These are phyloP conservation scores for Brachionichthys hirsutus DNA, from an alignment of 2,113 vertebrate genomes.

Conservation along the genomic window DNA sequence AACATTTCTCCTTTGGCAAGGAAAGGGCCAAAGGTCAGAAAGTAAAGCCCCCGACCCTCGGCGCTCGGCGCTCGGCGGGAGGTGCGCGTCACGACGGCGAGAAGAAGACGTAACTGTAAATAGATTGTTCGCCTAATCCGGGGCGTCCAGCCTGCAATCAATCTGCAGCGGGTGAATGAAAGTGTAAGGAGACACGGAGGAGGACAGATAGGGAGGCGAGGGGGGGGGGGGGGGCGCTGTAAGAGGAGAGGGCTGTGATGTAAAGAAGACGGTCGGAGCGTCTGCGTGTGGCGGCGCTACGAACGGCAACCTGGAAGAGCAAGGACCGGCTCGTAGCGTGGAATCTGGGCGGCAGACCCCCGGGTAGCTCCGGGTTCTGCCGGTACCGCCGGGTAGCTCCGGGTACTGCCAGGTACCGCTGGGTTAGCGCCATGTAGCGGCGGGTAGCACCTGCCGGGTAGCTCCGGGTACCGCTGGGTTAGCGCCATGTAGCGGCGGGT, in stretches of 20 bases:
- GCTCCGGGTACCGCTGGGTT: too few species aligned
- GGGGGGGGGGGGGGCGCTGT: conserved; percentile 42
- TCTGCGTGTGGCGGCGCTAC: conserved; percentile 1
- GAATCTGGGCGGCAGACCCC: too few species aligned
- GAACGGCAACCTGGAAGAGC: too few species aligned
- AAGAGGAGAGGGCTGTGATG: conserved; percentile 51
- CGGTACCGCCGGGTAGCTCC: too few species aligned
- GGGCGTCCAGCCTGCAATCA: conserved; percentile 18
- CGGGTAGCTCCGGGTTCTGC: too few species aligned
- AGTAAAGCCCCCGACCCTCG: neutral
- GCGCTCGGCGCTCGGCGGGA: neutral
- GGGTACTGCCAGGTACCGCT: too few species aligned
- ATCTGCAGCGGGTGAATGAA: conserved; percentile 48
- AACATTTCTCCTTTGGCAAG: conserved; percentile 54
- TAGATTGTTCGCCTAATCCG: conserved; percentile 47
- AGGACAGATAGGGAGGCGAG: conserved; percentile 50
- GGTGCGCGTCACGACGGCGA: conserved; percentile 1
- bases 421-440: too few species aligned
- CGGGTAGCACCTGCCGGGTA: too few species aligned
- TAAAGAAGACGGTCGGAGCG: conserved; percentile 53
- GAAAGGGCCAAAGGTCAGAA: conserved; percentile 8
- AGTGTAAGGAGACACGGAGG: conserved; percentile 61
- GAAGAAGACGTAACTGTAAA: conserved; percentile 37
- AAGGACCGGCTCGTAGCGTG: too few species aligned
- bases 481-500: too few species aligned